These are phyloP conservation scores for Lagopus leucura DNA, from an alignment of 2,113 vertebrate species.

Conservation along the genomic window DNA sequence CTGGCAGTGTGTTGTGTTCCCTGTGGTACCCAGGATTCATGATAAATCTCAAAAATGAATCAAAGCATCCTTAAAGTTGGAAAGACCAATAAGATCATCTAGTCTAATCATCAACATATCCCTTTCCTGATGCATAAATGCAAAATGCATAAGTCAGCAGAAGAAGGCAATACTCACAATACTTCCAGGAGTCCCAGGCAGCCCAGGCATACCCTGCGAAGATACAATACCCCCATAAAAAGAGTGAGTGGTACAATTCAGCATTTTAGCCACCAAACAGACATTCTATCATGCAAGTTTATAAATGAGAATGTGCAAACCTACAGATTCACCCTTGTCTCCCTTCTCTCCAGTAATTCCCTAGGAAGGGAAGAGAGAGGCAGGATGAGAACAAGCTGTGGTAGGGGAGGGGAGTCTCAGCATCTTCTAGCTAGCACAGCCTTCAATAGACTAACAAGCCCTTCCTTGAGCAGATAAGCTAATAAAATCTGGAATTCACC, in stretches of 20 bases:
- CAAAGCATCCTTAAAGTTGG: no score
- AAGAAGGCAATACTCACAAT: constrained; percentile 75
- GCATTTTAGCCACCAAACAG: not conserved
- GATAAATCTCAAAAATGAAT: not conserved
- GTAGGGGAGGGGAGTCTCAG: not conserved
- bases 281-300: not conserved
- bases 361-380: constrained; percentile 64
- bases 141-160: not conserved
- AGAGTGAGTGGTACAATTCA: not conserved
- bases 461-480: not conserved
- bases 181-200: constrained; percentile 74
- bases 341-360: constrained; percentile 82
- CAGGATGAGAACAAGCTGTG: not conserved
- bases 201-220: constrained; percentile 83
- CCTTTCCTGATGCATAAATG: not conserved
- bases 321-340: constrained; percentile 82
- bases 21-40: fast-evolving
- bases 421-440: not conserved
- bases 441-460: not conserved
- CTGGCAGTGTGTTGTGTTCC: not conserved
- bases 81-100: no score
- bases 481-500: not conserved
- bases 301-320: constrained; percentile 45
- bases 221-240: not conserved
- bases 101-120: no score